phyloP scores from a whole-genome alignment of 2,113 vertebrate genomes.

The Carollia perspicillata region DNA sequence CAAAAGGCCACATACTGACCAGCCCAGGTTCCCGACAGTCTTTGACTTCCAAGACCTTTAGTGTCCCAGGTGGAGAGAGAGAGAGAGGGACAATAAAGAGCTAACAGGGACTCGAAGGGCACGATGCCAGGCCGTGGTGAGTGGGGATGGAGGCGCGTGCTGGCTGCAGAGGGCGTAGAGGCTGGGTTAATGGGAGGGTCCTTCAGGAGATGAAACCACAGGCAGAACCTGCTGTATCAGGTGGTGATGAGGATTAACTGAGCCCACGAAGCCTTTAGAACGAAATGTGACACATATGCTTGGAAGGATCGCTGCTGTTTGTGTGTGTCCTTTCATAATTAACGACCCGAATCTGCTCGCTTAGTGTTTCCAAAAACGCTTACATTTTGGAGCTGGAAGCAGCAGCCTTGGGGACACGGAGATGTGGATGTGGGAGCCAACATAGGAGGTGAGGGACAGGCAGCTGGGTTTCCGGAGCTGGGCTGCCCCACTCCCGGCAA shows the following conservation, averaged over 20 bases:
- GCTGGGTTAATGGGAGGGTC: accelerated
- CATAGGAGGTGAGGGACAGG: accelerated
- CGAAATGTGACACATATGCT: background rate
- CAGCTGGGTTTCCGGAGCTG: accelerated
- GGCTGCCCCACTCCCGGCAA: background rate
- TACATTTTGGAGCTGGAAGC: background rate
- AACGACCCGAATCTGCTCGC: background rate
- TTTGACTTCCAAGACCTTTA: too few relatives aligned
- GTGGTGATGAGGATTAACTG: accelerated
- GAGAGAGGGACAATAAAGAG: background rate
- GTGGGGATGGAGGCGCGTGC: accelerated
- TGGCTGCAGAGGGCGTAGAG: accelerated
- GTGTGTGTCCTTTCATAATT: background rate
- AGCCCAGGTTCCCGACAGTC: too few relatives aligned
- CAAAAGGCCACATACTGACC: too few relatives aligned
- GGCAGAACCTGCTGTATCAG: background rate
- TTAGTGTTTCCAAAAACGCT: background rate
- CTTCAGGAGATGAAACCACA: background rate
- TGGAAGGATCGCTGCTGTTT: background rate
- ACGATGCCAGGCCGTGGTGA: accelerated
- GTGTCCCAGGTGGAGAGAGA: background rate
- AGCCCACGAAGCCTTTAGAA: background rate
- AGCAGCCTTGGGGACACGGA: background rate
- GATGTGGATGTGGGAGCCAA: background rate
- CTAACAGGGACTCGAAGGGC: accelerated